These are phyloP conservation scores for Helobdella robusta DNA, from an alignment of 2,888 invertebrate species.

Conservation along the genomic window DNA sequence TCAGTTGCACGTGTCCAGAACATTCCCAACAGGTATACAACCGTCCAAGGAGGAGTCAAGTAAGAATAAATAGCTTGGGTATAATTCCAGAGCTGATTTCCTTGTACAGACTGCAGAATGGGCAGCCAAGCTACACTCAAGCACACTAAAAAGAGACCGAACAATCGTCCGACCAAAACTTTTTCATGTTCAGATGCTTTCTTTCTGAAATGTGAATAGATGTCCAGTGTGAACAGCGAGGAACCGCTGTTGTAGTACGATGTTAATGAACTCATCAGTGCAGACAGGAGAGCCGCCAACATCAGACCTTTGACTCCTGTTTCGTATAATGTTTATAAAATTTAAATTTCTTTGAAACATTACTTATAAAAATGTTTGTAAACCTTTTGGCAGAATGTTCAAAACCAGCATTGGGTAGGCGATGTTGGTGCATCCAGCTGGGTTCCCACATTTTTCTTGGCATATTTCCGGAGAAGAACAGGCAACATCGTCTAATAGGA, in stretches of 20 bases:
- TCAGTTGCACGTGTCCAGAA: constrained; percentile 39
- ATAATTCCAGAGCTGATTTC: constrained; percentile 38
- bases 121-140: constrained; percentile 50
- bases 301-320: constrained; percentile 39
- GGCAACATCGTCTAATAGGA: constrained; percentile 51
- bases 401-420: constrained; percentile 54
- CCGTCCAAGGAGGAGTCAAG: constrained; percentile 38
- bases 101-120: constrained; percentile 39
- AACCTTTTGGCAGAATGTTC: constrained; percentile 51
- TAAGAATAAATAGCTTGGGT: constrained; percentile 37
- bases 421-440: constrained; percentile 52
- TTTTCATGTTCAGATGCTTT: constrained; percentile 33
- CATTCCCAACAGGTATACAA: constrained; percentile 37
- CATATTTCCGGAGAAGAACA: constrained; percentile 53
- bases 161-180: constrained; percentile 40
- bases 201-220: constrained; percentile 40
- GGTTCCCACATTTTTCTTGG: constrained; percentile 49
- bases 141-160: constrained; percentile 46
- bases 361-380: too few relatives aligned
- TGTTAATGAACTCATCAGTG: constrained; percentile 52
- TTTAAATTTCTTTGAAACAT: too few relatives aligned
- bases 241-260: constrained; percentile 53
- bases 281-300: constrained; percentile 52
- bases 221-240: constrained; percentile 53
- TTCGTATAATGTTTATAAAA: too few relatives aligned